These are phyloP conservation scores for Solea solea DNA, from an alignment of 2,113 vertebrate genomes.

Conservation along the genomic window DNA sequence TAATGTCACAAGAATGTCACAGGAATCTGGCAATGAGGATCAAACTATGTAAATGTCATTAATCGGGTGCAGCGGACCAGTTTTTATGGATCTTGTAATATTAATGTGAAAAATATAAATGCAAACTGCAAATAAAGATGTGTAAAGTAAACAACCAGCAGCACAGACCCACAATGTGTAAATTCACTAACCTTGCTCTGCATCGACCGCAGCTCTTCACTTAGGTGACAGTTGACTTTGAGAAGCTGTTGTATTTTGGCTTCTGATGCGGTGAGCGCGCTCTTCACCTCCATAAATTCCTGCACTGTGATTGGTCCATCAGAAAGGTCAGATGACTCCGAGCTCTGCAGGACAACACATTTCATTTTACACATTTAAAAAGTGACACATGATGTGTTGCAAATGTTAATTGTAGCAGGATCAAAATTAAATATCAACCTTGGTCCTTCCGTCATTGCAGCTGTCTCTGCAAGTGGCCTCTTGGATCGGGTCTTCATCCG, in stretches of 20 bases:
- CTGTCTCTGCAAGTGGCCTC: conserved; percentile 85
- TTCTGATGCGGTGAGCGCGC: conserved; percentile 93
- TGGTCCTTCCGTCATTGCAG: conserved; percentile 87
- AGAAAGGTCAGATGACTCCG: conserved; percentile 93
- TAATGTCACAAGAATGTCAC: neutral
- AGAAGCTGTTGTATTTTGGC: conserved; percentile 98
- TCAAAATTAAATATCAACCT: conserved; percentile 77
- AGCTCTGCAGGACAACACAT: conserved; percentile 82
- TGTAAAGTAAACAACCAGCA: too few relatives aligned
- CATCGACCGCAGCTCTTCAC: conserved; percentile 95
- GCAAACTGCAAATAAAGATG: too few relatives aligned
- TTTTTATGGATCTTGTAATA: neutral
- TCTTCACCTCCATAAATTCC: conserved; percentile 97
- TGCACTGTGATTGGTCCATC: conserved; percentile 95
- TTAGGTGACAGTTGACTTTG: conserved; percentile 97
- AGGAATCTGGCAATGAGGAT: neutral
- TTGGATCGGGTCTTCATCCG: conserved; percentile 92
- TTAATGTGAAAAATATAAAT: too few relatives aligned
- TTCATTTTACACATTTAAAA: neutral
- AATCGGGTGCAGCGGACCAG: neutral
- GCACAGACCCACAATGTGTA: neutral
- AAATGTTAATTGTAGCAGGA: neutral
- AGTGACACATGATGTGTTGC: neutral
- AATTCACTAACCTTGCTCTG: conserved; percentile 90
- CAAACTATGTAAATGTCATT: conserved; percentile 6